phyloP scores from a whole-genome alignment of 35 echinoderm and acorn worm genomes.

The Apostichopus californicus region DNA sequence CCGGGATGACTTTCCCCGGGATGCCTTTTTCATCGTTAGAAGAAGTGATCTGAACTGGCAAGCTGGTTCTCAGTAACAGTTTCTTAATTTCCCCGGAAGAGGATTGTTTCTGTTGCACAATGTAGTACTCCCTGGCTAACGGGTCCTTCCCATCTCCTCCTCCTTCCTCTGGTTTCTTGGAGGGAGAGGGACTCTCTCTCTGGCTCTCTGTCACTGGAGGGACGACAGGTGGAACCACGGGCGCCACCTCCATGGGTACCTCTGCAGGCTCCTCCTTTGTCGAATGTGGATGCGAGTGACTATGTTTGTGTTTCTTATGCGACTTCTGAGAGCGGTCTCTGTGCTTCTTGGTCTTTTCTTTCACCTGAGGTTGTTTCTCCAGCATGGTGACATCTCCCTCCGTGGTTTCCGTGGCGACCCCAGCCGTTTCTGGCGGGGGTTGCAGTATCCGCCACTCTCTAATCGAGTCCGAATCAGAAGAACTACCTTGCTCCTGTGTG shows the following conservation, averaged over 20 bases:
- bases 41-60: conserved; percentile 21
- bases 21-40: conserved; percentile 38
- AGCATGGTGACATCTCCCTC: not conserved
- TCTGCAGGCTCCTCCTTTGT: conserved; percentile 66
- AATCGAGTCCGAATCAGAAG: conserved; percentile 21
- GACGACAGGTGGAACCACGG: not conserved
- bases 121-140: conserved; percentile 79
- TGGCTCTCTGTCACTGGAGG: not conserved
- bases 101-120: conserved; percentile 78
- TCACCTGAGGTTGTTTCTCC: conserved; percentile 53
- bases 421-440: not conserved
- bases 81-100: conserved; percentile 90
- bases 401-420: not conserved
- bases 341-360: conserved; percentile 71
- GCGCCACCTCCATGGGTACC: not conserved
- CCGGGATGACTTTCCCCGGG: conserved; percentile 13
- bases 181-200: conserved; percentile 22
- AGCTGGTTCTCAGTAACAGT: conserved; percentile 69
- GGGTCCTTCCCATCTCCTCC: conserved; percentile 43
- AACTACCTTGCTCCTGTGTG: conserved; percentile 32
- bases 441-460: conserved; percentile 37
- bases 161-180: conserved; percentile 52
- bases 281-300: conserved; percentile 68
- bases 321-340: conserved; percentile 81
- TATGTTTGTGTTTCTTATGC: conserved; percentile 79